These are phyloP conservation scores for Xanthia togata DNA, from an alignment of 2,888 invertebrate species.

Conservation along the genomic window DNA sequence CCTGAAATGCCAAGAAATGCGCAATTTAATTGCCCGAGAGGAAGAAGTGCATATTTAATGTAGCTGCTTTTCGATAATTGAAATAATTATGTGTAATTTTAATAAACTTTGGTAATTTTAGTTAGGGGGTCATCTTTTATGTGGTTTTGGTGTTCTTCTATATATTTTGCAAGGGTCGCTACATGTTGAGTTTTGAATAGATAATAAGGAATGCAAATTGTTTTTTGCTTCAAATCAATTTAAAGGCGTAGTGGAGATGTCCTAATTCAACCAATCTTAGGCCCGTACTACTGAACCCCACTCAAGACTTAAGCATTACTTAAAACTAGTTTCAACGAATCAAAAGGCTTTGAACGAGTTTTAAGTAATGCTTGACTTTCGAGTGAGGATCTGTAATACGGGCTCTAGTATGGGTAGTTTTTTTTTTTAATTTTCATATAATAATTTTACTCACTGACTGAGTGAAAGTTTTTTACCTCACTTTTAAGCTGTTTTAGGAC, in stretches of 20 bases:
- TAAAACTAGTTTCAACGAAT: too few species aligned
- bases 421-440: neutral
- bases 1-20: neutral
- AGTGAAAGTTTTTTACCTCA: neutral
- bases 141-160: neutral
- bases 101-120: neutral
- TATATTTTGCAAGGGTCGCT: neutral
- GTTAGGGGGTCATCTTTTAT: neutral
- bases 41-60: neutral
- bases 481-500: neutral
- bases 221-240: neutral
- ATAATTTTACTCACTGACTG: neutral
- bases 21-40: neutral
- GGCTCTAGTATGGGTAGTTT: neutral
- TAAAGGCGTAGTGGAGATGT: neutral
- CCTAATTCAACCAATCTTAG: neutral
- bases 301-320: too few species aligned
- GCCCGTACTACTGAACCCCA: too few species aligned
- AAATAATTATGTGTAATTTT: neutral
- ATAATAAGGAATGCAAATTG: neutral
- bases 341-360: too few species aligned
- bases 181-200: neutral
- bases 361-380: too few species aligned
- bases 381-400: too few species aligned
- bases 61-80: neutral